Evolutionary conservation across 2,113 vertebrate genomes (phyloP).

Genomic region (Odontophorus gujanensis): DNA sequence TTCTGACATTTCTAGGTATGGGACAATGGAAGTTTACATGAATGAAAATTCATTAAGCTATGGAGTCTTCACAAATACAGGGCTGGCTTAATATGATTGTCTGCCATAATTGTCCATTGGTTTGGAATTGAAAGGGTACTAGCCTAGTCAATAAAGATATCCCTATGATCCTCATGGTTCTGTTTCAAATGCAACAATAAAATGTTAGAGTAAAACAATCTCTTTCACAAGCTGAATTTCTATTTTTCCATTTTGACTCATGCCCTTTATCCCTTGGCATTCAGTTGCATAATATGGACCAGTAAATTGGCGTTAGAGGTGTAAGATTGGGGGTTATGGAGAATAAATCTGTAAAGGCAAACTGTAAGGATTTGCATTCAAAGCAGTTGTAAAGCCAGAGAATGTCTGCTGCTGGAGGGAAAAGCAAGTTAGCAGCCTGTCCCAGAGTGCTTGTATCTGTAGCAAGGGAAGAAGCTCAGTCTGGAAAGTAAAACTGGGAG

Average conservation of each 20-base stretch:
- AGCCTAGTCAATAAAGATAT: conserved; percentile 51
- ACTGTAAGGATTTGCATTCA: neutral
- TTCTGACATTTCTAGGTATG: conserved; percentile 46
- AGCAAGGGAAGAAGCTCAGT: neutral
- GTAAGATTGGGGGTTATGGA: neutral
- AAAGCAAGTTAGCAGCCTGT: neutral
- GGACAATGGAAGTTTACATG: neutral
- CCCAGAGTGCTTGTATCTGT: neutral
- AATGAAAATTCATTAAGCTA: conserved; percentile 57
- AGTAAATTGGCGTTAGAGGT: conserved; percentile 22
- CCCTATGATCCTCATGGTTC: neutral
- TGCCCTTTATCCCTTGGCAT: conserved; percentile 6
- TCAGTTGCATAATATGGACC: conserved; percentile 6
- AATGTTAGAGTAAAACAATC: conserved; percentile 44
- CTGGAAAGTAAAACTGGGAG: neutral
- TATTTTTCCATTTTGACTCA: conserved; percentile 29
- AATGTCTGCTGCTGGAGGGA: neutral
- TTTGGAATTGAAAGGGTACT: conserved; percentile 57
- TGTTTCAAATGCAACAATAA: conserved; percentile 25
- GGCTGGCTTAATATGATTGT: conserved; percentile 48
- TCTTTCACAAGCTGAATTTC: conserved; percentile 5
- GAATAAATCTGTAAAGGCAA: neutral
- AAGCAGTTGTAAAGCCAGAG: neutral
- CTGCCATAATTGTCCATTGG: conserved; percentile 51
- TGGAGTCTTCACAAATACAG: conserved; percentile 53